Evolutionary conservation across 2,888 invertebrate species (phyloP), one percentile per base, ranked within the genome.

Genomic region (Ptycholaimellus sp.): DNA sequence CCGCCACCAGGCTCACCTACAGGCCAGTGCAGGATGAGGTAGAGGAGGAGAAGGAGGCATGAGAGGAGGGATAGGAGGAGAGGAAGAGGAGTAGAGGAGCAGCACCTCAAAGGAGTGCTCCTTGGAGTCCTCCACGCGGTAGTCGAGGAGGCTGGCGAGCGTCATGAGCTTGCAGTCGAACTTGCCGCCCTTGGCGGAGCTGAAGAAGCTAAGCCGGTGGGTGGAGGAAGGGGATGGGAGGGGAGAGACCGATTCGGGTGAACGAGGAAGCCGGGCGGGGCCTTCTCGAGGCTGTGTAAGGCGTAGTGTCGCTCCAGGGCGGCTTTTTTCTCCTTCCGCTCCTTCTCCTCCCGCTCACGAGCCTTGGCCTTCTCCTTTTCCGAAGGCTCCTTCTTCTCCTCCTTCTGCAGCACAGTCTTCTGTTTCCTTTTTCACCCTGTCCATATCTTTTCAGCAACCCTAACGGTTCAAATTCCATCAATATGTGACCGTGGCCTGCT

Each of bases 1-100:
- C 87, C 5, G 85, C 85, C 60, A 87, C 90, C 9, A 90, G 67
- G 3, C 81, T 82, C 18, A 85, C 74, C 71, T 87, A 76, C 23
- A 52, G 45, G 3, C n/a, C n/a, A n/a, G n/a, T n/a, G n/a, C n/a
- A n/a, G n/a, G n/a, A n/a, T n/a, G n/a, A n/a, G n/a, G n/a, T n/a
- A n/a, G n/a, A n/a, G n/a, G n/a, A n/a, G n/a, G n/a, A n/a, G n/a
- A n/a, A n/a, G n/a, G n/a, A n/a, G n/a, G n/a, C n/a, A n/a, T n/a
- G n/a, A n/a, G n/a, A n/a, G n/a, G n/a, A n/a, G n/a, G n/a, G n/a
- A n/a, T n/a, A n/a, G n/a, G 35, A 14, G 7, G 13, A 25, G 1
- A 18, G 11, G 33, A 34, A 7, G 13, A 40, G n/a, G 18, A 17
- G 20, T 14, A 36, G 3, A 25, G 7, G 14, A 2, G 9, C 9